These are phyloP conservation scores for Protobothrops mucrosquamatus DNA, from an alignment of 2,113 vertebrate species.

Conservation along the genomic window DNA sequence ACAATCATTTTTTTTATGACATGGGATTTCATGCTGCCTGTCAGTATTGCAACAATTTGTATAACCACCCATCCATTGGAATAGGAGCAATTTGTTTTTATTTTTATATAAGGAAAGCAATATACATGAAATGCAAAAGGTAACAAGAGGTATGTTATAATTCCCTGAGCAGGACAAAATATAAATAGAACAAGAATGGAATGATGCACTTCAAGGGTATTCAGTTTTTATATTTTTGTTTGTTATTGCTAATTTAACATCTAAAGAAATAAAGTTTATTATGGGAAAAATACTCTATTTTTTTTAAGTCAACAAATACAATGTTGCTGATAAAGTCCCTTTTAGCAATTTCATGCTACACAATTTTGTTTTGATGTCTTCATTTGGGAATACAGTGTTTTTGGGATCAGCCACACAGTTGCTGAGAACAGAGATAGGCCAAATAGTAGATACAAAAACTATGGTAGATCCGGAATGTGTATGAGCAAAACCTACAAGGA, in stretches of 20 bases:
- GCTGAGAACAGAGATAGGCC: background rate
- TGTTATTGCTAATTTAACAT: background rate
- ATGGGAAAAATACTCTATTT: background rate
- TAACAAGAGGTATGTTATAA: background rate
- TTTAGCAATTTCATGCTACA: background rate
- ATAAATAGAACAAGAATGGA: background rate
- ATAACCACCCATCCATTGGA: background rate
- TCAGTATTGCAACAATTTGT: background rate
- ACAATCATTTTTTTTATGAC: background rate
- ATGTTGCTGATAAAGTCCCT: background rate
- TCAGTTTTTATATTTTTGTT: background rate
- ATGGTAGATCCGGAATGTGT: background rate
- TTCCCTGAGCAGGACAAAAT: background rate
- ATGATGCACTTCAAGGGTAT: background rate
- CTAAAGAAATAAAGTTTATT: background rate
- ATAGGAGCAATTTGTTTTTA: background rate
- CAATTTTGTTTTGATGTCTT: background rate
- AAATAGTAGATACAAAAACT: background rate
- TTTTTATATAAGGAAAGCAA: background rate
- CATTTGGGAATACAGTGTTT: background rate
- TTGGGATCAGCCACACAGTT: background rate
- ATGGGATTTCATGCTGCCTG: background rate
- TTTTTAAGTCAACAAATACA: background rate
- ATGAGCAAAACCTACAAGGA: background rate
- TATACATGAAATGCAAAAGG: background rate